phyloP scores from a whole-genome alignment of 2,888 invertebrate species.

The Pinctada fucata region DNA sequence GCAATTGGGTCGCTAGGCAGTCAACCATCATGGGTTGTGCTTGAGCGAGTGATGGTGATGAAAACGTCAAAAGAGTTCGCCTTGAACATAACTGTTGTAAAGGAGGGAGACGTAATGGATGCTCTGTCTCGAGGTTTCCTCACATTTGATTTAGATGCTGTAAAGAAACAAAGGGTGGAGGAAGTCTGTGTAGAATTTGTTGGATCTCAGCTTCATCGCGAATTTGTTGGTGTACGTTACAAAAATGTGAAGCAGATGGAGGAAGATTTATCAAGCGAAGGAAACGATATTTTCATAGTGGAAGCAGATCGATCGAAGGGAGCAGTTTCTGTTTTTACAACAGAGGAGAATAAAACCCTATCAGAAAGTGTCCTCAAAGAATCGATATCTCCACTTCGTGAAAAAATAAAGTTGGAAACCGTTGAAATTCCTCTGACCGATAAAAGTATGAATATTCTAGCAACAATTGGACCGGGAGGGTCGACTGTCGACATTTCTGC shows the following conservation, averaged over 20 bases:
- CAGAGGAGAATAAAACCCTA: conserved; percentile 25
- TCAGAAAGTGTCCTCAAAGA: conserved; percentile 22
- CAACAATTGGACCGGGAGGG: conserved; percentile 57
- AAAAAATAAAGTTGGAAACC: conserved; percentile 38
- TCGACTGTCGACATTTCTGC: conserved; percentile 53
- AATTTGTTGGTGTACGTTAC: conserved; percentile 60
- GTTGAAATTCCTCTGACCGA: conserved; percentile 43
- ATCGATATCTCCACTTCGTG: conserved; percentile 25
- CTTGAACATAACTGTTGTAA: conserved; percentile 62
- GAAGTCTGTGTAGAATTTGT: conserved; percentile 48
- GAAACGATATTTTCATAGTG: conserved; percentile 50
- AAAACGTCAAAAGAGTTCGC: conserved; percentile 65
- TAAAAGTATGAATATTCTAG: conserved; percentile 41
- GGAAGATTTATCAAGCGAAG: conserved; percentile 38
- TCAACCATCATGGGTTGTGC: conserved; percentile 67
- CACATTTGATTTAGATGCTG: conserved; percentile 43
- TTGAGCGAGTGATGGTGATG: conserved; percentile 60
- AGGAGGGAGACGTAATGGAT: conserved; percentile 55
- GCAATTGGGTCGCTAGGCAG: conserved; percentile 52
- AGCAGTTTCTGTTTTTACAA: conserved; percentile 52
- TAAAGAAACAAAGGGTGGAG: conserved; percentile 48
- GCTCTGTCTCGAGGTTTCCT: conserved; percentile 40
- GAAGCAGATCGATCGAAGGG: conserved; percentile 57
- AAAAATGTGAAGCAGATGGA: conserved; percentile 52
- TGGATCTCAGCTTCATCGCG: conserved; percentile 52